Conservation (phyloP, 2,113 vertebrate species). For the Pygoscelis antarcticus region DNA sequence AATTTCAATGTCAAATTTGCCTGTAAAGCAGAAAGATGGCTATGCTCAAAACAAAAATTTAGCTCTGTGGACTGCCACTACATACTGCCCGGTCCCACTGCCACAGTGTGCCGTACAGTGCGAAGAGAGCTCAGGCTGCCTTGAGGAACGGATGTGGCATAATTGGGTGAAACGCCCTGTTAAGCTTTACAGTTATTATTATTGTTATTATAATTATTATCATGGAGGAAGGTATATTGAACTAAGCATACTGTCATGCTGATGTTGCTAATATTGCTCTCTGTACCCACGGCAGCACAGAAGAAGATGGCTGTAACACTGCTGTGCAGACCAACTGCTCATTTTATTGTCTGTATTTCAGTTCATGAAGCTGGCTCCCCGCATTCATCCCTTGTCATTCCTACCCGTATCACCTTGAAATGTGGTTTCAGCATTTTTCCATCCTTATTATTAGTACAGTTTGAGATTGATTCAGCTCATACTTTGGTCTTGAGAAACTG, state of each 20-base stretch:
- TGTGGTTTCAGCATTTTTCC: background rate
- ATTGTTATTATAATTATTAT: background rate
- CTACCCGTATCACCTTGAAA: background rate
- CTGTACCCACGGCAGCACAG: background rate
- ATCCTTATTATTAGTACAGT: background rate
- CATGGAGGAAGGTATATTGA: background rate
- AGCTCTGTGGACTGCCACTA: background rate
- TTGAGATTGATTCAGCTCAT: background rate
- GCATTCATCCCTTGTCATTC: background rate
- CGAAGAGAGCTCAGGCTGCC: background rate
- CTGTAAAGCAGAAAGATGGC: background rate
- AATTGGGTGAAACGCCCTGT: background rate
- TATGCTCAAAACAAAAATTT: background rate
- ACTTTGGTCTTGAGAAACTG: background rate
- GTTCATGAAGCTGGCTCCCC: background rate
- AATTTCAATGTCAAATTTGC: background rate
- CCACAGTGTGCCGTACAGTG: too few relatives aligned
- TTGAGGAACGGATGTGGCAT: background rate
- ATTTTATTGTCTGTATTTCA: background rate
- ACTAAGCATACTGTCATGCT: background rate
- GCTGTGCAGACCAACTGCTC: background rate
- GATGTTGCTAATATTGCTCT: background rate
- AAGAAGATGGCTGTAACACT: background rate
- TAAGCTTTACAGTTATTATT: background rate
- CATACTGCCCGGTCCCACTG: too few relatives aligned